phyloP scores from a whole-genome alignment of 2,888 invertebrate species.

The Ligdia adustata region DNA sequence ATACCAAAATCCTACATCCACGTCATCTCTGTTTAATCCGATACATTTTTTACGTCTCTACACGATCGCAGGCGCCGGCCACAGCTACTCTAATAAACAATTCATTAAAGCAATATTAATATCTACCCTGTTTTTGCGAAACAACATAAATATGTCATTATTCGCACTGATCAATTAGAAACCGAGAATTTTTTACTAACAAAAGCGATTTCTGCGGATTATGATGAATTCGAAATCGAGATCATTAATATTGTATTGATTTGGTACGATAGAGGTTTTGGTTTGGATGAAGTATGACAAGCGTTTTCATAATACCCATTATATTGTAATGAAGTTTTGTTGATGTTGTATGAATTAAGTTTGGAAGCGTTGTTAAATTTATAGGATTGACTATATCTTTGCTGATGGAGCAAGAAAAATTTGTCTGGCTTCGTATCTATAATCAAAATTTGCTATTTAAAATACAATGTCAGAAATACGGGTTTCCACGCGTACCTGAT shows the following conservation, averaged over 20 bases:
- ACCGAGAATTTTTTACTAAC: conserved; percentile 23
- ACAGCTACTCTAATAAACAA: conserved; percentile 64
- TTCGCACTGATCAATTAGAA: conserved; percentile 75
- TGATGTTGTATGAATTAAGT: too few relatives aligned
- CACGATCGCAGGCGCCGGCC: conserved; percentile 73
- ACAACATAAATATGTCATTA: conserved; percentile 76
- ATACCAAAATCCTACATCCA: conserved; percentile 37
- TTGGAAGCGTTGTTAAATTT: too few relatives aligned
- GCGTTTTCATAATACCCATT: conserved; percentile 26
- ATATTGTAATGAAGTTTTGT: conserved; percentile 16
- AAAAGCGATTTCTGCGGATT: conserved; percentile 28
- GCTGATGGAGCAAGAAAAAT: too few relatives aligned
- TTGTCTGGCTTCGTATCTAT: too few relatives aligned
- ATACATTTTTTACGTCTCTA: conserved; percentile 64
- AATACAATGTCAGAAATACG: too few relatives aligned
- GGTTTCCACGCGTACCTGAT: too few relatives aligned
- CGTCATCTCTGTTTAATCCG: too few relatives aligned
- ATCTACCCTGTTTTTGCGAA: conserved; percentile 53
- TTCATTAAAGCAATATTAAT: conserved; percentile 60
- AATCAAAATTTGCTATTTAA: too few relatives aligned
- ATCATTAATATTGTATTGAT: conserved; percentile 40
- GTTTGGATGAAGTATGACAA: conserved; percentile 17
- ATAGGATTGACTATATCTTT: too few relatives aligned
- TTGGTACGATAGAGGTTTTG: conserved; percentile 26
- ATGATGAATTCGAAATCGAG: conserved; percentile 38